Base-by-base conservation (phyloP, 2,888 invertebrate species). In the Eucera pruinosa region DNA sequence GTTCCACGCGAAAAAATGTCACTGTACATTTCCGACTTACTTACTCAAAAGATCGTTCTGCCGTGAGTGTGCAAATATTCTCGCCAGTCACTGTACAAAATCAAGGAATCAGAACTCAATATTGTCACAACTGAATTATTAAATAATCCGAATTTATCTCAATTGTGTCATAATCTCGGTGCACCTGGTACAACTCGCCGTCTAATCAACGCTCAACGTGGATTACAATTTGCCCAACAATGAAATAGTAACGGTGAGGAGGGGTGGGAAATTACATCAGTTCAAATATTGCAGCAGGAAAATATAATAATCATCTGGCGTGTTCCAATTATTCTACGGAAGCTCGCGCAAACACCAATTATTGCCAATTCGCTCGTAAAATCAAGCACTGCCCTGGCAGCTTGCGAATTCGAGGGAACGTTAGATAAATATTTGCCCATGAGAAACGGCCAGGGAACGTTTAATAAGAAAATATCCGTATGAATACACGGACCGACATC, bases 371-470 rank as follows among this genome's bases (percentile, higher is more conserved):
- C 55, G 27, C 3, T 23, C 4, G 39, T 13, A 30, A 30, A 39
- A 39, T 50, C 23, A 67, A 67, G 36, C 36, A 11, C 36, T 25
- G 23, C 6, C 18, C 5, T 27, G 15, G 13, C 20, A 15, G 9
- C 18, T 18, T 13, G 18, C 7, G 27, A 48, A 41, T 48, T 55
- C 13, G 41, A 15, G 45, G 39, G 47, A 20, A 55, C 39, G 15
- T n/a, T 68, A 1, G 33, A 55, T 73, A 61, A 73, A 73, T 73
- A 68, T 73, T 67, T 68, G 55, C 23, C 15, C 18, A 4, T 13
- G 36, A 13, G 30, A 6, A 27, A 47, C 47, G 18, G 20, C 13
- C 11, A 18, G 45, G 5, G 58, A 60, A 45, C 43, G 41, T 55
- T 72, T 48, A 33, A 55, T 30, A 61, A 55, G 68, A 61, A 73